Evolutionary conservation across 64 coral and sea anemone species (phyloP), one percentile per base, ranked within the genome.

Genomic region (Pocillopora damicornis): DNA sequence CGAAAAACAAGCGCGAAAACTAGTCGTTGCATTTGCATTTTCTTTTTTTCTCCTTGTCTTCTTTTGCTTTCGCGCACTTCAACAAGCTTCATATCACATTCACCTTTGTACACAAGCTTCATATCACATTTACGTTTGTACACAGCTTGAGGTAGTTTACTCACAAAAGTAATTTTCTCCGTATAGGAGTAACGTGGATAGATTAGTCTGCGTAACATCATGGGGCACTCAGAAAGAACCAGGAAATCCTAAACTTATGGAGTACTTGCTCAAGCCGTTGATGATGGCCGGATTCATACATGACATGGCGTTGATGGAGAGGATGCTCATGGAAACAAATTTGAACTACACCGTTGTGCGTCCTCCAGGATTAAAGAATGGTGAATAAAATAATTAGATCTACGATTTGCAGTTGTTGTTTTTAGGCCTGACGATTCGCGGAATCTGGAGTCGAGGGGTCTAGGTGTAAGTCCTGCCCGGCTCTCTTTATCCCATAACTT

Each of bases 301-400:
- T 66, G 86, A 93, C 42, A 93, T 93, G 91, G 42, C 68, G 22
- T 9, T 58, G 15, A 93, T 93, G 91, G 91, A 93, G 35, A 93
- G 51, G 16, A 64, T 77, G 16, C 35, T 93, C 18, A 80, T 61
- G 42, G 74, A 83, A 23, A 84, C 86, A 37, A 63, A 38, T 2
- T 75, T 93, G 14, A 83, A 76, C 35, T 89, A 89, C 86, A 93
- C 91, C 15, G 61, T 93, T 30, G 86, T 93, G 18, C 79, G 86
- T 30, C 91, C 91, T 35, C 91, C 91, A 22, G 73, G 37, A 69
- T 63, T 93, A 11, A 88, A 61, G 15, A 93, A 89, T 63, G 79
- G 91, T 93, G 82, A 67, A 60, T 25, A 7, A 63, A 23, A 25
- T 71, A 11, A 25, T 71, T n/a, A 11, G 9, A 11, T 71, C 0